Base-by-base conservation (phyloP, 2,113 vertebrate genomes). In the Symphodus melops region DNA sequence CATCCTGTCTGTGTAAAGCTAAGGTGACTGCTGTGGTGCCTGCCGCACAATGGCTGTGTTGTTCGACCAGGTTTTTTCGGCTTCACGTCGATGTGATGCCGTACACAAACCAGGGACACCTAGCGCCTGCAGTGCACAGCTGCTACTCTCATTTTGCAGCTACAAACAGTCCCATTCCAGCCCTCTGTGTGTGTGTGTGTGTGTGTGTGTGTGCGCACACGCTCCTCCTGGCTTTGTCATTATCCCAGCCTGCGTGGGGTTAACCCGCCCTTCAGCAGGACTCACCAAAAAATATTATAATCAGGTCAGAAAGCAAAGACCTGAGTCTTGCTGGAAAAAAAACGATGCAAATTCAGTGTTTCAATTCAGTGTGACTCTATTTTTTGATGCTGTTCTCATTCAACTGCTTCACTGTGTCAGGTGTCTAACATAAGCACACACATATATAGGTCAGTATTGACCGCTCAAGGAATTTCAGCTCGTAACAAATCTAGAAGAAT, bases 161-260 rank as follows among this genome's bases (percentile, higher is more conserved):
- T 68, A 58, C 60, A 84, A 84, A 82, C 73, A 79, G 79, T 71
- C 73, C 36, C 16, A 52, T 73, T 73, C 76, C 67, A 78, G 67
- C 62, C 63, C 59, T 42, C 68, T 14, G 48, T 51, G 48, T 51
- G 19, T n/a, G 48, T 51, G 19, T 33, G 41, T 72, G 77, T 62
- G 82, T 51, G 48, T 51, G 48, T 51, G 48, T 51, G 48, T 51
- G 19, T n/a, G 48, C n/a, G 19, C 25, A 36, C 69, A 74, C 59
- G 82, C 83, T 82, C 79, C 84, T 83, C 71, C 88, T 91, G 86
- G 84, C 66, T 90, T 88, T 89, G 80, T 74, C 81, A 89, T 92
- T 77, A 90, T 84, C 75, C 44, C 51, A 16, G 12, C 44, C 9
- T 53, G 42, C 7, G 9, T 64, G 48, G 72, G 68, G 33, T 48